A percentile compares a stretch with the other conserved stretches of the same genome.
Evolutionary conservation across 2,113 vertebrate genomes (phyloP).

Genomic region (western clawed frog (Xenopus tropicalis)): UCB_Xtro_10.0 CM004445.2:34272001-34272500

Average conservation of each 20-base stretch:
- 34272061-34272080: conserved; percentile 44
- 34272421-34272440: conserved; percentile 82
- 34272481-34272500: conserved; percentile 72
- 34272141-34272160: conserved; percentile 27
- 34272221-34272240: conserved; percentile 27
- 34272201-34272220: conserved; percentile 40
- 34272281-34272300: conserved; percentile 41
- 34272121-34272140: conserved; percentile 49
- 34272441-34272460: conserved; percentile 79
- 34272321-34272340: conserved; percentile 65
- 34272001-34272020: conserved; percentile 28
- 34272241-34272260: conserved; percentile 36
- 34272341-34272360: conserved; percentile 67
- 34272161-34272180: conserved; percentile 28
- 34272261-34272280: conserved; percentile 41
- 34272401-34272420: conserved; percentile 92
- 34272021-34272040: conserved; percentile 40
- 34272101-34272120: conserved; percentile 34
- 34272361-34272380: conserved; percentile 90
- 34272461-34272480: conserved; percentile 82
- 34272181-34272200: conserved; percentile 17
- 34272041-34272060: conserved; percentile 47
- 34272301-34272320: conserved; percentile 58
- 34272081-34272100: conserved; percentile 48
- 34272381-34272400: conserved; percentile 84